Evolutionary conservation across 2,888 invertebrate genomes (phyloP), one percentile per base, ranked within the genome.

Genomic region (Polymixis lichenea): DNA sequence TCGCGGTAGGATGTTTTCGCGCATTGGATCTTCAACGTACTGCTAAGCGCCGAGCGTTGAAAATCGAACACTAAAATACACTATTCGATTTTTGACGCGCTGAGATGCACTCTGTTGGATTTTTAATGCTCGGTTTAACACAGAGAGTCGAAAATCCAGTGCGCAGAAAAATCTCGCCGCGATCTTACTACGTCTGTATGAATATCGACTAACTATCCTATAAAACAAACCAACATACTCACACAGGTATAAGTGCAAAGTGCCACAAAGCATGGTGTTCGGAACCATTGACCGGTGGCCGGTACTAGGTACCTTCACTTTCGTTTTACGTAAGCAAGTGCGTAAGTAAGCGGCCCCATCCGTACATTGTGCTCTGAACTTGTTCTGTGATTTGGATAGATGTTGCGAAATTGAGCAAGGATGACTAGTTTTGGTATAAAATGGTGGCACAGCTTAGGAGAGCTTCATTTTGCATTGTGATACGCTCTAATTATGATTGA

Each of bases 361-460:
- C 87, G 83, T 66, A 67, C 87, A 87, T 87, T 88, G 88, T 87
- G 74, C 74, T 64, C 66, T 83, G 84, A 79, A 78, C 87, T 86
- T 81, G 88, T 80, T 86, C 69, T 76, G 56, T 19, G 32, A 72
- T 82, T 82, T 66, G 51, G 76, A 73, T 84, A 70, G 56, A 64
- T 74, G 60, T 87, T 87, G 67, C 72, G 71, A 85, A 87, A 87
- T 62, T 0, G 46, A n/a, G 73, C 43, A 74, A 80, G 62, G 75
- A 73, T 74, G 43, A 43, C 28, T 55, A 8, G 49, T 51, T 56
- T 6, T 25, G 8, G 19, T 53, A 53, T 60, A 53, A 43, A 61
- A 28, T 74, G 8, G 28, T 15, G 13, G 32, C 0, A 7, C 17
- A n/a, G n/a, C 17, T 53, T 13, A 46, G 9, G 2, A 46, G 43